phyloP scores from a whole-genome alignment of 2,797 vertebrate species.

The Enteromius paludinosus region DNA sequence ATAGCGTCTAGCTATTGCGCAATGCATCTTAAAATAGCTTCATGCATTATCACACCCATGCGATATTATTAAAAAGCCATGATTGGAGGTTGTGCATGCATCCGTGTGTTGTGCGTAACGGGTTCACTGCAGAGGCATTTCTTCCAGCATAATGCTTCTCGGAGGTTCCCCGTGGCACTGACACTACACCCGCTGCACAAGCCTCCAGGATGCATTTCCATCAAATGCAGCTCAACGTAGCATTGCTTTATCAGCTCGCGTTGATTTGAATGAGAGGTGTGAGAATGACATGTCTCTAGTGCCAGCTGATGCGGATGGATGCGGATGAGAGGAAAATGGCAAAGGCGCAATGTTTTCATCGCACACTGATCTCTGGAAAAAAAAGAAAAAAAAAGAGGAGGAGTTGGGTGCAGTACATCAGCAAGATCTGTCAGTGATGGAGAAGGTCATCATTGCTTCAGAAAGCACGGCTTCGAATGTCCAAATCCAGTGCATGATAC shows the following conservation, averaged over 20 bases:
- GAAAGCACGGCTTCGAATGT: neutral
- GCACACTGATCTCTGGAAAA: constrained; percentile 71
- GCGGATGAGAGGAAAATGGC: constrained; percentile 67
- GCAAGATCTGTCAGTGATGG: constrained; percentile 42
- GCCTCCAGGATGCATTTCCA: constrained; percentile 11
- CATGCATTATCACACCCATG: neutral
- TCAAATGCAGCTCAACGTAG: constrained; percentile 13
- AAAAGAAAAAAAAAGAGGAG: constrained; percentile 50
- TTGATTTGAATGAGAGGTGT: constrained; percentile 24
- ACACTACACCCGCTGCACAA: constrained; percentile 14
- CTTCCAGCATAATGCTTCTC: constrained; percentile 74
- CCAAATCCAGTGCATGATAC: neutral
- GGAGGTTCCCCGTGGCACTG: constrained; percentile 26
- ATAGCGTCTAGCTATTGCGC: constrained; percentile 49
- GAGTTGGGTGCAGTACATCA: constrained; percentile 55
- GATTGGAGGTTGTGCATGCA: neutral
- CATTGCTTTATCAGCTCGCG: neutral
- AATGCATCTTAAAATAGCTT: constrained; percentile 41
- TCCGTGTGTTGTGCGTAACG: constrained; percentile 66
- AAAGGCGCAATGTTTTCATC: constrained; percentile 81
- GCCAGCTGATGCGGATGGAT: constrained; percentile 73
- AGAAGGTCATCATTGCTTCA: constrained; percentile 40
- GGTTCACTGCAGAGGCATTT: constrained; percentile 75
- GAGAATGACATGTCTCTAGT: constrained; percentile 53
- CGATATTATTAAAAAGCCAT: neutral